Evolutionary conservation across 1,140 invertebrate species (phyloP), one percentile per base, ranked within the genome.

Genomic region (Tenebrio molitor): DNA sequence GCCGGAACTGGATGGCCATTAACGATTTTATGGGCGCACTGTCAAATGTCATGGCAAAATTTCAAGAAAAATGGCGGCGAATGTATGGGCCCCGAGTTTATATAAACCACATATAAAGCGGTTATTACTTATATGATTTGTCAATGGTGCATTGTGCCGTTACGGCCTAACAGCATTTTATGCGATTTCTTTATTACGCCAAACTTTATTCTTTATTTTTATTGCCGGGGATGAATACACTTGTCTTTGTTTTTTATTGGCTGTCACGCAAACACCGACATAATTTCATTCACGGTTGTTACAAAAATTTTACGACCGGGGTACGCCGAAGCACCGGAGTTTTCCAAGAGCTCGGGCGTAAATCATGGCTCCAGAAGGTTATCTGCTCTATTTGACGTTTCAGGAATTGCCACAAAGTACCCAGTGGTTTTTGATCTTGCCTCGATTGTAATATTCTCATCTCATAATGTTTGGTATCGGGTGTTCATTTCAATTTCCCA

Each of bases 111-210:
- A 53, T 44, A 44, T 58, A 58, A 58, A 58, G 12, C 50, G 23
- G 23, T 58, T 58, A 58, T 58, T 58, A 58, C 50, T 46, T 53
- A 50, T 50, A 58, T 29, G 50, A 29, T 58, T 58, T 58, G 50
- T 58, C 50, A 58, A 58, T 58, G 50, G 50, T 14, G 50, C 50
- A 58, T 58, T 58, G 50, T 58, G 50, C 23, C 4, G 8, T 58
- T 58, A 58, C 2, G 21, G 50, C 12, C 50, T 7, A 29, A 58
- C 19, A 21, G 17, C 21, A 14, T 29, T 58, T 58, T 53, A 53
- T 21, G 46, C 19, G 8, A 19, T 53, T 7, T 53, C 46, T 53
- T 53, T 53, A 53, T 53, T 53, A 19, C 19, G 19, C 19, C 17
- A 23, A 53, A 53, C 7, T 53, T 58, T 58, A 19, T 10, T 17